Evolutionary conservation across 2,797 vertebrate species (phyloP).

Genomic region (Carapus acus): DNA sequence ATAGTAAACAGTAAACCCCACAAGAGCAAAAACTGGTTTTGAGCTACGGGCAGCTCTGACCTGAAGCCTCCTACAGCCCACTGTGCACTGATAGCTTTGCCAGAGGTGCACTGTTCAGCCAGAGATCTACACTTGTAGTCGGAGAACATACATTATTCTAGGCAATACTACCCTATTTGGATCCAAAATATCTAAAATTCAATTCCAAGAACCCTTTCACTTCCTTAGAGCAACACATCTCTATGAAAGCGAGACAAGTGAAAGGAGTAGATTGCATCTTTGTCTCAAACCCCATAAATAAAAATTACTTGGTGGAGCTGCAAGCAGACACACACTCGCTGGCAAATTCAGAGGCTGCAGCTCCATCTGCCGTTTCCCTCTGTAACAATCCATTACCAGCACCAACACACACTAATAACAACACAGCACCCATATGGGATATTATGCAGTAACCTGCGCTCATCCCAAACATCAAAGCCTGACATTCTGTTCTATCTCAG

Average conservation of each 20-base stretch:
- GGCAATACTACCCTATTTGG: constrained; percentile 5
- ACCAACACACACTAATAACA: not conserved
- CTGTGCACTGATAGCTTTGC: constrained; percentile 11
- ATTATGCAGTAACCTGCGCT: not conserved
- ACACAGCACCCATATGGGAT: not conserved
- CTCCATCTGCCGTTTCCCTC: constrained; percentile 51
- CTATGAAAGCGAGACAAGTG: not conserved
- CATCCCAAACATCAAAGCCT: constrained; percentile 5
- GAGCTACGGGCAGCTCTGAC: constrained; percentile 20
- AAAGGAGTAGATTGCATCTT: constrained; percentile 1
- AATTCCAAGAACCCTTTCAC: constrained; percentile 9
- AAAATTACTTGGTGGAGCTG: constrained; percentile 4
- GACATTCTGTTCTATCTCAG: not conserved
- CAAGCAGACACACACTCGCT: not conserved
- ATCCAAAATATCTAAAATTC: not conserved
- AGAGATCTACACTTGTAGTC: not conserved
- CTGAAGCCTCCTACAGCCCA: constrained; percentile 6
- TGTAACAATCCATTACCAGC: constrained; percentile 3
- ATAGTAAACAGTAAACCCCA: constrained; percentile 13
- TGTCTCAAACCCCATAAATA: constrained; percentile 10
- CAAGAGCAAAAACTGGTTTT: constrained; percentile 7
- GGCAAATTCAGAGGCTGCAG: constrained; percentile 25
- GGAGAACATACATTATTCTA: constrained; percentile 12
- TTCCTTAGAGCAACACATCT: constrained; percentile 6
- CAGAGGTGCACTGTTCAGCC: constrained; percentile 9